Base-by-base conservation (phyloP, 2,888 invertebrate species). In the Cinara cedri region DNA sequence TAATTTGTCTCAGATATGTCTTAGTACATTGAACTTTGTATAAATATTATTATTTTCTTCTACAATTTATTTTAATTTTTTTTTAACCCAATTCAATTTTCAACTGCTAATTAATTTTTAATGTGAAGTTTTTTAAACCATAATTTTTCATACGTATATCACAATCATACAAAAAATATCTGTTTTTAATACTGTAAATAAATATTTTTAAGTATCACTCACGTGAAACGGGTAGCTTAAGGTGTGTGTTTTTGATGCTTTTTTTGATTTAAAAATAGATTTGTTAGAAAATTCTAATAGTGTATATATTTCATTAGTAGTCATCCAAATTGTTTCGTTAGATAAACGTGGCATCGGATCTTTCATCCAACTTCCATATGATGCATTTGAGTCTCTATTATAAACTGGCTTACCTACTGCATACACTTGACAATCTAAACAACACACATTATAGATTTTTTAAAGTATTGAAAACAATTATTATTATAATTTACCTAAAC, bases 351-450 rank as follows among this genome's bases (percentile, higher is more conserved):
- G 86, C n/a, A 85, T 85, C 0, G 89, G 88, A 85, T 97, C 97
- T 78, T 83, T 81, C 84, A 84, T 84, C 84, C 84, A 84, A 74
- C 83, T 82, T 6, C 96, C 96, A 84, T 91, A 93, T 21, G 89
- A 87, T 83, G 91, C 90, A 81, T 93, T 92, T 82, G 93, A 92
- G 82, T 89, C 91, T 49, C 93, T 90, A 85, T 95, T 92, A 85
- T 93, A 96, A 0, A 97, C 94, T 0, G 97, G 96, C 84, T 96
- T 97, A 0, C 97, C 97, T 68, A 98, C 94, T 0, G 94, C 94
- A 84, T 95, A 95, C 16, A 97, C 88, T 82, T 93, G 90, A 84
- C 96, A 96, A 86, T 93, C 97, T 94, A 86, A 21, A 86, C 85
- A 14, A 60, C 11, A 60, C 16, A 14, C 21, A 51, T 26, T n/a